Base-by-base conservation (phyloP, 30 jellyfish, hydroid and myxozoan genomes). In the Mastigias papua region DNA sequence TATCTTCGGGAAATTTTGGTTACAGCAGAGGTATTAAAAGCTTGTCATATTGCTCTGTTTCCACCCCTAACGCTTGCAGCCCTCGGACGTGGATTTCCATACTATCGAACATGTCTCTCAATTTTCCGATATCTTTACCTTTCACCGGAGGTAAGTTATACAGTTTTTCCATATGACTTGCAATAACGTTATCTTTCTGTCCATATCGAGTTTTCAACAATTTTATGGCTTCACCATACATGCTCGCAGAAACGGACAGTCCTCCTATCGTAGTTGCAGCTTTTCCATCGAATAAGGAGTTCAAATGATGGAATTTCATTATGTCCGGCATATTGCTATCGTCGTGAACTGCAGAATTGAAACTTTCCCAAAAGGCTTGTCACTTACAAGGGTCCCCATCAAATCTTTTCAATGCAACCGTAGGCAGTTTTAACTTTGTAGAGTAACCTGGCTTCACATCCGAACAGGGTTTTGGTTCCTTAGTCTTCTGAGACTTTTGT, bases 371-470 rank as follows among this genome's bases (percentile, higher is more conserved):
- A 46, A n/a, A n/a, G n/a, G n/a, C n/a, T n/a, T n/a, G n/a, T n/a
- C 1, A 76, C 82, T 73, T 73, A 31, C 86, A 73, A 73, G 86
- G 72, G 86, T 73, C 86, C 31, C 57, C 81, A 34, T 71, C 83
- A 71, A 71, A 71, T 71, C 83, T 27, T 71, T 71, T 71, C 83
- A 71, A 76, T 37, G 75, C 20, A 6, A 76, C 87, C 30, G 87
- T 76, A 1, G 87, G 87, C 34, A 76, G 5, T 6, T 32, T 71
- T 77, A 29, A 1, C n/a, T 76, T 46, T 32, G 54, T 37, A 11
- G 54, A 37, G 54, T 3, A 37, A 37, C 54, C 11, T 3, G 54
- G 54, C 6, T 6, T 11, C 54, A 37, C 54, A 3, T 6, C 11
- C 54, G 54, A 6, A 37, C 11, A 6, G 10, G 54, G 6, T 3